Evolutionary conservation across 2,888 invertebrate genomes (phyloP), one percentile per base, ranked within the genome.

Genomic region (Keiferia lycopersicella): DNA sequence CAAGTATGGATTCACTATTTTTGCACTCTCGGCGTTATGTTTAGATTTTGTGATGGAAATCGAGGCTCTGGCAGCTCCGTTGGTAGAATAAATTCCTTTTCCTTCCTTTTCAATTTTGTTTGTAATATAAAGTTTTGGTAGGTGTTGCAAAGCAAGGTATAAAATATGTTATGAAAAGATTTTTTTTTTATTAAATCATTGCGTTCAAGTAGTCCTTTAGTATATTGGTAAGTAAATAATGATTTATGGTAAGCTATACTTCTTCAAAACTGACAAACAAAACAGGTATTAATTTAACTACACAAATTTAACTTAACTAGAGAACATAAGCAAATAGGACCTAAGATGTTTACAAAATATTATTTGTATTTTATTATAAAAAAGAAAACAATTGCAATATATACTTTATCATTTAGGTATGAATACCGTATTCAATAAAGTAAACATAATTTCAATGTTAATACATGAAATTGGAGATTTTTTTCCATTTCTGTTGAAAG

Each of bases 271-370:
- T 45, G 45, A 45, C 45, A 45, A 45, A 16, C n/a, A 45, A 16
- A 11, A 45, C n/a, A 16, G 16, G 14, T 26, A 56, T 56, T 56
- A 34, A 56, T 34, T 56, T 56, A 56, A 22, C 56, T 56, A 56
- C 34, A 34, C 56, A 0, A 10, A 6, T 56, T n/a, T 30, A 16
- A 56, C 34, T 18, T 51, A 51, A 12, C 16, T 34, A 56, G 10
- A 45, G n/a, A 45, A 16, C 12, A 14, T 14, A 41, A 41, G 2
- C n/a, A 14, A 14, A 41, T 12, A 8, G n/a, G 14, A 41, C 41
- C 10, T 12, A 39, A 39, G 8, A 39, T 39, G 3, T 41, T 1
- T 41, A 41, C n/a, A n/a, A n/a, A n/a, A n/a, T n/a, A n/a, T n/a
- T n/a, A n/a, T n/a, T n/a, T n/a, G n/a, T n/a, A n/a, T n/a, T n/a